Conservation (phyloP, 2,888 invertebrate genomes). For the Lycia hirtaria region DNA sequence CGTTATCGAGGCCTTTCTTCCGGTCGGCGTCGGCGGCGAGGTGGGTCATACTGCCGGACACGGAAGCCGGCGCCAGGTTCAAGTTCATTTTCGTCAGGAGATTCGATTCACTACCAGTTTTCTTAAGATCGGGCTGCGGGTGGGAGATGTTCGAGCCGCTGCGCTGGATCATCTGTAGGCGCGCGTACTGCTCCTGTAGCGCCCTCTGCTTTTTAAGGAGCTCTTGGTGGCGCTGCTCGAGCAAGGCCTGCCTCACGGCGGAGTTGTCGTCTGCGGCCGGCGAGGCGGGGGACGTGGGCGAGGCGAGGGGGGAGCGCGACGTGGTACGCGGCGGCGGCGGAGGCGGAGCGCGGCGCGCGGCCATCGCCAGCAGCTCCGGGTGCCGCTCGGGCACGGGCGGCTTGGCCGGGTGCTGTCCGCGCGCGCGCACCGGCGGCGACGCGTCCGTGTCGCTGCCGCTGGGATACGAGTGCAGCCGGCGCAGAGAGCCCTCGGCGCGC, state of each 20-base stretch:
- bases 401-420: slow-evolving; percentile 86
- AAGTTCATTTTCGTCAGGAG: slow-evolving; percentile 93
- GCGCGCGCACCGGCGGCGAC: slow-evolving; percentile 89
- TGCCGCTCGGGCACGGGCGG: slow-evolving; percentile 94
- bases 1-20: slow-evolving; percentile 38
- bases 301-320: slow-evolving; percentile 94
- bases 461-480: slow-evolving; percentile 93
- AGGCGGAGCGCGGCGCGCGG: slow-evolving; percentile 90
- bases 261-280: slow-evolving; percentile 52
- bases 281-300: slow-evolving; percentile 90
- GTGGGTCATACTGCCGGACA: slow-evolving; percentile 78
- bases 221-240: slow-evolving; percentile 96
- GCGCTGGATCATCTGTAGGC: slow-evolving; percentile 94
- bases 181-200: slow-evolving; percentile 95
- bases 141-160: slow-evolving; percentile 88
- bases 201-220: slow-evolving; percentile 94
- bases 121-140: slow-evolving; percentile 90
- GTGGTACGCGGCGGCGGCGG: slow-evolving; percentile 97
- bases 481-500: slow-evolving; percentile 83
- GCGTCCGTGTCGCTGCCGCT: slow-evolving; percentile 94
- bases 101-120: slow-evolving; percentile 95
- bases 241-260: slow-evolving; percentile 87
- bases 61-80: slow-evolving; percentile 82
- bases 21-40: slow-evolving; percentile 58
- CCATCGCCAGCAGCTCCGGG: slow-evolving; percentile 90